Percentiles rank a stretch among this genome's conserved stretches.
phyloP scores from a whole-genome alignment of 2,888 invertebrate genomes.

The Dione juno region DNA sequence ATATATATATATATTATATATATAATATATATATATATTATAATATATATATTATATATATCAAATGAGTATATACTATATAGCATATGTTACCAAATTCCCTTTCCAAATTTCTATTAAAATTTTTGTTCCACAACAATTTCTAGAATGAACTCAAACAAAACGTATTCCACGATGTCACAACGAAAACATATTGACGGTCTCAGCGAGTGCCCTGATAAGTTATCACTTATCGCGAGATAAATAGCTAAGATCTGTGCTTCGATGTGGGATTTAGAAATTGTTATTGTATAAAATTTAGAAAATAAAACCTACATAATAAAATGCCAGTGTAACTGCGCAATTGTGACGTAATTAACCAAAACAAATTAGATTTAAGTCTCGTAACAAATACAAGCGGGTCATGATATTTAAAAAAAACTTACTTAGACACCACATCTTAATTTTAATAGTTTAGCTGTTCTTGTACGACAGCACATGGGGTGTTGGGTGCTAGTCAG shows the following conservation, averaged over 20 bases:
- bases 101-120: background rate
- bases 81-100: slow-evolving; percentile 8
- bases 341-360: background rate
- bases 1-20: too few relatives aligned
- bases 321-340: background rate
- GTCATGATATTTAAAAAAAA: too few relatives aligned
- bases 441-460: too few relatives aligned
- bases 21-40: too few relatives aligned
- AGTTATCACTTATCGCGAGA: slow-evolving; percentile 45
- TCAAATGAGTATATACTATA: too few relatives aligned
- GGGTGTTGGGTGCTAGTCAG: too few relatives aligned
- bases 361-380: background rate
- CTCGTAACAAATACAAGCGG: too few relatives aligned
- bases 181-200: slow-evolving; percentile 45
- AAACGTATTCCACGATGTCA: slow-evolving; percentile 26
- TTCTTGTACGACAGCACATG: too few relatives aligned
- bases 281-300: slow-evolving; percentile 9
- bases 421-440: too few relatives aligned
- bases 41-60: too few relatives aligned
- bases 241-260: slow-evolving; percentile 14
- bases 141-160: slow-evolving; percentile 14
- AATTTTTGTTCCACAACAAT: background rate
- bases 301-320: background rate
- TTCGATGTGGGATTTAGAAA: slow-evolving; percentile 26
- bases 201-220: slow-evolving; percentile 36